Conservation (phyloP, 2,888 invertebrate genomes). For the Diarsia brunnea region DNA sequence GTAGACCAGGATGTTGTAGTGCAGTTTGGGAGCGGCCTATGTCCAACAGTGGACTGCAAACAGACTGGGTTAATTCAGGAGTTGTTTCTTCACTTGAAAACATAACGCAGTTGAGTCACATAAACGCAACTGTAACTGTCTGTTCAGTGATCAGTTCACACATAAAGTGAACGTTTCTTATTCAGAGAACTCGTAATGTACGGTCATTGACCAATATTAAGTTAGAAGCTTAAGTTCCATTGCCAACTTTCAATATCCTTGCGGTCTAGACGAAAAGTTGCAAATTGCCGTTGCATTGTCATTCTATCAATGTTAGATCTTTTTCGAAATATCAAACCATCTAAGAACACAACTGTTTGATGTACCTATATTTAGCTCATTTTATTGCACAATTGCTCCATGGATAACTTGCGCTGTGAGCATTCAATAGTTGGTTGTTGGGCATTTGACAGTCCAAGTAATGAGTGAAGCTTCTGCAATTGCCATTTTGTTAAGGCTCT, state of each 20-base stretch:
- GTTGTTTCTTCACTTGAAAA: not conserved
- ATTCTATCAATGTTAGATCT: constrained; percentile 18
- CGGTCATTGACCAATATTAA: constrained; percentile 22
- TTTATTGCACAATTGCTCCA: not conserved
- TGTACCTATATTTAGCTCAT: not conserved
- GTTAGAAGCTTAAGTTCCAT: constrained; percentile 22
- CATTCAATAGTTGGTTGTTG: not conserved
- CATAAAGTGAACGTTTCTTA: constrained; percentile 28
- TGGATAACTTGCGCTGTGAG: not conserved
- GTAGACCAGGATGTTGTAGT: not conserved
- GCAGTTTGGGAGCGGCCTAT: not conserved
- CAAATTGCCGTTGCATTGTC: constrained; percentile 27
- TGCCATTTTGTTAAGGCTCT: not conserved
- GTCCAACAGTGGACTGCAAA: not conserved
- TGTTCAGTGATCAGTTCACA: constrained; percentile 17
- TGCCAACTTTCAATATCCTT: constrained; percentile 54
- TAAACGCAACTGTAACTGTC: constrained; percentile 12
- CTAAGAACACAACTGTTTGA: not conserved
- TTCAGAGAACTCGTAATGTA: constrained; percentile 12
- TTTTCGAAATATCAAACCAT: constrained; percentile 22
- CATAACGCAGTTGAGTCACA: not conserved
- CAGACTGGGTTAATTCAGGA: no score
- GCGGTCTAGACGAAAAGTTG: constrained; percentile 52
- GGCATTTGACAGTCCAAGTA: not conserved
- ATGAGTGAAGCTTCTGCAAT: not conserved